Conservation (phyloP, 1,140 invertebrate genomes). For the Neodiprion fabricii region DNA sequence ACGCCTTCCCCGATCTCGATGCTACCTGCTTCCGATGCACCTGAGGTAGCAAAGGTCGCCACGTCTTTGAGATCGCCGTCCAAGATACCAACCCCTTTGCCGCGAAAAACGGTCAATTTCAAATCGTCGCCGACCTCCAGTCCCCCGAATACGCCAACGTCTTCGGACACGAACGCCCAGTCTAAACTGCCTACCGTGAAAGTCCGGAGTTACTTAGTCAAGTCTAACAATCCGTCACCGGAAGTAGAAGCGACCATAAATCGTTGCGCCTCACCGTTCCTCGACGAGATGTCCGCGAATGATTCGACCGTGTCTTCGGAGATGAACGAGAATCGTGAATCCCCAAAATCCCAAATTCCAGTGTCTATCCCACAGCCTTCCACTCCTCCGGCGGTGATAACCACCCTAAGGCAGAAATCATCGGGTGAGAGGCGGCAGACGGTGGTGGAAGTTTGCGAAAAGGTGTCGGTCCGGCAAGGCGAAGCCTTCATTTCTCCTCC, state of each 20-base stretch:
- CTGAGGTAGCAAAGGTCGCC: neutral
- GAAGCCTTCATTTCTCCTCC: slow-evolving; percentile 37
- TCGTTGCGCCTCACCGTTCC: neutral
- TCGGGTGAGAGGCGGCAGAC: slow-evolving; percentile 39
- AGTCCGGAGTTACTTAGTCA: neutral
- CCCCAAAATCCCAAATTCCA: neutral
- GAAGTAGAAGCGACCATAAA: no score
- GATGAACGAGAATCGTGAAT: neutral
- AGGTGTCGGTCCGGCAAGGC: slow-evolving; percentile 49
- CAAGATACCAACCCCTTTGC: slow-evolving; percentile 32
- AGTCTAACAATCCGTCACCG: neutral
- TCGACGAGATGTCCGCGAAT: no score
- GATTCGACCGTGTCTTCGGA: no score
- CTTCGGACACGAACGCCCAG: neutral
- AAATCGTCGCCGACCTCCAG: slow-evolving; percentile 30
- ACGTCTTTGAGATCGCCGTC: neutral
- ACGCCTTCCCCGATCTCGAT: slow-evolving; percentile 21
- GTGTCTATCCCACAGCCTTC: slow-evolving; percentile 18
- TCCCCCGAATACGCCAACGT: slow-evolving; percentile 22
- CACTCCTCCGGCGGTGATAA: slow-evolving; percentile 26
- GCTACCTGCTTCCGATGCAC: neutral
- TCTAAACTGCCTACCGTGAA: slow-evolving; percentile 2
- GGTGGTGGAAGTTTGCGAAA: slow-evolving; percentile 56
- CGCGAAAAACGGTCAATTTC: slow-evolving; percentile 41
- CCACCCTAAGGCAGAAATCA: slow-evolving; percentile 15